These are phyloP conservation scores for Galbula dea DNA, from an alignment of 2,113 vertebrate species.

Conservation along the genomic window DNA sequence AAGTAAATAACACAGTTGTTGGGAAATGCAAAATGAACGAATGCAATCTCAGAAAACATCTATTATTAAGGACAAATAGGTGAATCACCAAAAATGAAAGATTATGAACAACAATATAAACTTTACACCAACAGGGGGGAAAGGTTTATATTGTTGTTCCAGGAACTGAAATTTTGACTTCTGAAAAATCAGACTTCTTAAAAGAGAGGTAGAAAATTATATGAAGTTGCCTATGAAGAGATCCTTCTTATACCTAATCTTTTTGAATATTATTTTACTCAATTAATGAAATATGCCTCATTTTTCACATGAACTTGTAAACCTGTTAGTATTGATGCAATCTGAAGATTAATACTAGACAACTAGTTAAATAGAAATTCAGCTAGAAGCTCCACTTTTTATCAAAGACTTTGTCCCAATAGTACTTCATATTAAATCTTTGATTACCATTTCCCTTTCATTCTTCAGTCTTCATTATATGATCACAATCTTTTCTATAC, in stretches of 20 bases:
- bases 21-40: not conserved
- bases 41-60: not conserved
- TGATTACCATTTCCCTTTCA: not conserved
- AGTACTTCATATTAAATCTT: not conserved
- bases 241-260: not conserved
- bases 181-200: not conserved
- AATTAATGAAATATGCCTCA: not conserved
- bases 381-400: not conserved
- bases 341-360: not conserved
- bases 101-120: not conserved
- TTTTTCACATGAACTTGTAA: not conserved
- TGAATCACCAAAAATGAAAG: not conserved
- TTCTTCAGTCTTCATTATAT: not conserved
- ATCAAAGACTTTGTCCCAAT: not conserved
- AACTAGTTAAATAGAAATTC: not conserved
- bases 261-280: not conserved
- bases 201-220: not conserved
- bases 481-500: not conserved
- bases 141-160: not conserved
- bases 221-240: not conserved
- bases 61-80: not conserved
- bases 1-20: not conserved
- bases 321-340: fast-evolving
- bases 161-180: not conserved
- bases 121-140: fast-evolving